Base-by-base conservation (phyloP, 2,797 vertebrate species). In the Aulostomus chinensis region DNA sequence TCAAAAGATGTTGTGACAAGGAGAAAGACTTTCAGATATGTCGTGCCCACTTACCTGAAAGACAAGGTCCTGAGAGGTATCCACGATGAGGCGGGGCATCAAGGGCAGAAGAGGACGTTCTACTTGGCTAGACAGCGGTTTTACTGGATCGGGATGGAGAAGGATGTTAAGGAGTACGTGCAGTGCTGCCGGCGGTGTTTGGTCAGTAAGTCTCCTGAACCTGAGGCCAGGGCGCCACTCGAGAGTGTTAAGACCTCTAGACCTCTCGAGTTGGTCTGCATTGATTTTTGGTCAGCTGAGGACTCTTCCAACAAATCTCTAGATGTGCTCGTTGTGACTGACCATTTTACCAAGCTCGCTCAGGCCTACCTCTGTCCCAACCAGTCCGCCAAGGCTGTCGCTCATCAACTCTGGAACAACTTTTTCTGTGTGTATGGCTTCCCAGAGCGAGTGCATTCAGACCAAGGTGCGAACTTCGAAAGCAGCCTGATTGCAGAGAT, bases 351-450 rank as follows among this genome's bases (percentile, higher is more conserved):
- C 0, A 68, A 66, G 21, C 11, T 67, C 1, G 45, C 54, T 0
- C 51, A 53, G 10, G 53, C 51, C 0, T 68, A 29, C 3, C 10
- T 22, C 1, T 78, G 57, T 14, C 35, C 17, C 10, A 51, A 70
- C 12, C 69, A 70, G 17, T 59, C 56, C 2, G 58, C 43, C 1
- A 62, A 48, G 4, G 16, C 20, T 13, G 35, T 54, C 0, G 41
- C 34, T 17, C 28, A 35, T 4, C 28, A 69, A 11, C 50, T 68
- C 6, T 59, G 49, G 58, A 38, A 68, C 16, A 53, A 51, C 3
- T 35, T 38, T 1, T 69, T 69, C 10, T 69, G 52, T 37, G n/a
- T 61, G 0, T 58, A 58, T 16, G 64, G 64, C 2, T 68, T 71
- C 6, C 58, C 58, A 0, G 21, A 41, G 2, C 2, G 22, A 0